Conservation (phyloP, 2,797 vertebrate genomes). For the Pampus argenteus region DNA sequence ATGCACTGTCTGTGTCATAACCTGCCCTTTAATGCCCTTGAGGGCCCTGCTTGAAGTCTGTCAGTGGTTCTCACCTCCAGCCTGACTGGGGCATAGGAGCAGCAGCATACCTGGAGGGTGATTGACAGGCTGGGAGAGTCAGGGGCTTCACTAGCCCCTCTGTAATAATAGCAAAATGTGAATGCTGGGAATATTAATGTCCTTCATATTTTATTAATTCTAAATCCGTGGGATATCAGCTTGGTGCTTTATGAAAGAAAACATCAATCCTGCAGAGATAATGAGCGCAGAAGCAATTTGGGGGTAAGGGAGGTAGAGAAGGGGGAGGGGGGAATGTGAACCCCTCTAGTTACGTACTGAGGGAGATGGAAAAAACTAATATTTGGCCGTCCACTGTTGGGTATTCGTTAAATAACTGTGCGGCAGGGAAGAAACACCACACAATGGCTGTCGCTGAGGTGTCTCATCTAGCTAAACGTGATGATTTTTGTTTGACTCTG, state of each 20-base stretch:
- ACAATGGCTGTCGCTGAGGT: conserved; percentile 38
- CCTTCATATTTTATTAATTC: conserved; percentile 88
- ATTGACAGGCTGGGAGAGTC: conserved; percentile 74
- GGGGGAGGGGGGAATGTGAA: conserved; percentile 37
- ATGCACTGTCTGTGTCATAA: conserved; percentile 47
- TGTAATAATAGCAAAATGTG: conserved; percentile 76
- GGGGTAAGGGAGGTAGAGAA: conserved; percentile 32
- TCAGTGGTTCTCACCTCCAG: conserved; percentile 69
- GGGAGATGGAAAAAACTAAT: conserved; percentile 73
- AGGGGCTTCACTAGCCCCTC: conserved; percentile 53
- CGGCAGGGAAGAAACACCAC: conserved; percentile 54
- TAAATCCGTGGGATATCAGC: conserved; percentile 74
- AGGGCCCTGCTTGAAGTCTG: conserved; percentile 74
- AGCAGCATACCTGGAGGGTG: conserved; percentile 61
- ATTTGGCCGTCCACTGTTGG: conserved; percentile 69
- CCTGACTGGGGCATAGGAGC: conserved; percentile 61
- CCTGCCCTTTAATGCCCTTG: conserved; percentile 71
- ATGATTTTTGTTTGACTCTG: conserved; percentile 42
- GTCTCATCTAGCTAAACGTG: conserved; percentile 57
- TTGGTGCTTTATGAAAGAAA: conserved; percentile 81
- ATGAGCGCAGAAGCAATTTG: conserved; percentile 74
- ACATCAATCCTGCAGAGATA: conserved; percentile 81
- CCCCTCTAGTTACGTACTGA: conserved; percentile 68
- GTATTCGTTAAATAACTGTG: conserved; percentile 68
- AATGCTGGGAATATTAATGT: conserved; percentile 83